phyloP scores from a whole-genome alignment of 2,113 vertebrate genomes.

The Brachyhypopomus occidentalis region DNA sequence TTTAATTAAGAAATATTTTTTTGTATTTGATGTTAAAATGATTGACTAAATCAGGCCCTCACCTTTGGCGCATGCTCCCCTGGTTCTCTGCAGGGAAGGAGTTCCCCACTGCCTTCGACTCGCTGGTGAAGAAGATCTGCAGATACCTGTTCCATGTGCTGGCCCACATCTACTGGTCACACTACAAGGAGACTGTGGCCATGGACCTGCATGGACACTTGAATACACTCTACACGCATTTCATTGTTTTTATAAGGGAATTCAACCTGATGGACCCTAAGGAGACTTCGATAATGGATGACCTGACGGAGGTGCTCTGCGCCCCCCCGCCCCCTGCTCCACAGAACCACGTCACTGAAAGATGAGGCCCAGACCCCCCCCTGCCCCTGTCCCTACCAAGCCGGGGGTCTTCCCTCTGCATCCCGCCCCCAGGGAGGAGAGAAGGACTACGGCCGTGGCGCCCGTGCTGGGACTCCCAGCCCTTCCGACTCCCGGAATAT shows the following conservation, averaged over 20 bases:
- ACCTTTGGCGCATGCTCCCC: background rate
- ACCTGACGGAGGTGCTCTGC: slow-evolving; percentile 96
- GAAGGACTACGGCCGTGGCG: slow-evolving; percentile 60
- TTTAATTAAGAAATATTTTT: no score
- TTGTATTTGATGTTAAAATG: no score
- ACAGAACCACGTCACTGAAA: slow-evolving; percentile 58
- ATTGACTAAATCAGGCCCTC: background rate
- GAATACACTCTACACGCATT: slow-evolving; percentile 97
- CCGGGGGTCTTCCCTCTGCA: slow-evolving; percentile 53
- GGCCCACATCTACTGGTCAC: slow-evolving; percentile 97
- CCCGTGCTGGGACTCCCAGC: slow-evolving; percentile 67
- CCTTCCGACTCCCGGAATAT: slow-evolving; percentile 69
- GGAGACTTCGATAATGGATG: slow-evolving; percentile 97
- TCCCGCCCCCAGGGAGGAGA: slow-evolving; percentile 60
- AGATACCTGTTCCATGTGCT: slow-evolving; percentile 95
- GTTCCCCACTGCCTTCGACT: slow-evolving; percentile 95
- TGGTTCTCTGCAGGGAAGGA: slow-evolving; percentile 83
- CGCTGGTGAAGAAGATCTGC: slow-evolving; percentile 97
- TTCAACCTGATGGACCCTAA: slow-evolving; percentile 99
- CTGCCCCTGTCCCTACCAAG: slow-evolving; percentile 77
- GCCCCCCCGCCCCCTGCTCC: slow-evolving; percentile 62
- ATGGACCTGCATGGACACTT: slow-evolving; percentile 98
- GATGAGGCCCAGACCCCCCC: slow-evolving; percentile 40
- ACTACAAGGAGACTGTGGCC: slow-evolving; percentile 97
- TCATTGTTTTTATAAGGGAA: slow-evolving; percentile 97